Evolutionary conservation across 1,140 invertebrate genomes (phyloP).

Genomic region (Drosophila cardini): DNA sequence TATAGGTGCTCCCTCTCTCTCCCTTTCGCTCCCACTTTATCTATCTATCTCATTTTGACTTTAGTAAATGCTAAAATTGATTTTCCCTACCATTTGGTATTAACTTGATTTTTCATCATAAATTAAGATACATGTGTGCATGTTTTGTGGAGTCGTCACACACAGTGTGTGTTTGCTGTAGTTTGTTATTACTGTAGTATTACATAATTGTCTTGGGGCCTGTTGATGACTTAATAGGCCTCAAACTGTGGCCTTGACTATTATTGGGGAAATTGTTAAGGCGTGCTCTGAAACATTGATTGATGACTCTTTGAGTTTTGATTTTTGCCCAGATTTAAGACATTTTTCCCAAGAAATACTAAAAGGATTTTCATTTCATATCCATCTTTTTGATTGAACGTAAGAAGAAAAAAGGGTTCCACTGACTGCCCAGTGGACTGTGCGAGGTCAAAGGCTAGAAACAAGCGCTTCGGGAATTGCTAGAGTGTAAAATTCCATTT

Average conservation of each 20-base stretch:
- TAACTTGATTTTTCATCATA: constrained; percentile 10
- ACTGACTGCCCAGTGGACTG: background rate
- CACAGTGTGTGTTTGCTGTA: background rate
- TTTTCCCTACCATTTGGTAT: constrained; percentile 37
- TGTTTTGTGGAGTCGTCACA: background rate
- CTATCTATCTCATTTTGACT: background rate
- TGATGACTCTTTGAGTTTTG: constrained; percentile 39
- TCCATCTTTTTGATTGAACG: background rate
- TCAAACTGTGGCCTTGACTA: constrained; percentile 34
- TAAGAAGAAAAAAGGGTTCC: background rate
- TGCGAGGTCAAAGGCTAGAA: background rate
- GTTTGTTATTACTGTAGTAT: constrained; percentile 4
- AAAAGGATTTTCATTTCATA: background rate
- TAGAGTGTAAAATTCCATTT: background rate
- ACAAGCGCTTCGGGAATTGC: background rate
- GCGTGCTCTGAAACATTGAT: constrained; percentile 33
- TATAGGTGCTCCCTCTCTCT: constrained; percentile 11
- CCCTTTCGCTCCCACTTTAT: no score
- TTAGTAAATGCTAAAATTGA: constrained; percentile 41
- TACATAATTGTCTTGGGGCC: constrained; percentile 50
- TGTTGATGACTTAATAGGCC: constrained; percentile 58
- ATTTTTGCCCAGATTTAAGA: background rate
- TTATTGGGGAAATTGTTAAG: background rate
- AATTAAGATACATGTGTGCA: constrained; percentile 18
- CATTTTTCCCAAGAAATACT: background rate